phyloP scores from a whole-genome alignment of 2,888 invertebrate genomes.

The Timema podura region DNA sequence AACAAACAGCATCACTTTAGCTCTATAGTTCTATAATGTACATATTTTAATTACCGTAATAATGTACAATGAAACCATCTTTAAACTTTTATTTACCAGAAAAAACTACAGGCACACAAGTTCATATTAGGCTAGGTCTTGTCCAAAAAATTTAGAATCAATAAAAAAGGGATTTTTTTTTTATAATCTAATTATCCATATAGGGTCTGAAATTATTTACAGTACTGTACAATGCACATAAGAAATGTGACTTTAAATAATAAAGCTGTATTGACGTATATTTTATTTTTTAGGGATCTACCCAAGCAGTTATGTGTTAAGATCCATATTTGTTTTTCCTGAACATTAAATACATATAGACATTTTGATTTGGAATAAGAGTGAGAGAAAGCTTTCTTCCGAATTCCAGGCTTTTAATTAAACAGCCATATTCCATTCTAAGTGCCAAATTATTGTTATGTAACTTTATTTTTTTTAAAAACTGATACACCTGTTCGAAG shows the following conservation, averaged over 20 bases:
- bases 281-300: neutral
- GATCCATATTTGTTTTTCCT: neutral
- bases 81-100: too few relatives aligned
- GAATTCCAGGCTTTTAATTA: too few relatives aligned
- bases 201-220: too few relatives aligned
- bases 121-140: slow-evolving; percentile 28
- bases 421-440: neutral
- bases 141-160: neutral
- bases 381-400: neutral
- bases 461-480: too few relatives aligned
- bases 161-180: too few relatives aligned
- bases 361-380: slow-evolving; percentile 3
- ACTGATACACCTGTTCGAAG: too few relatives aligned
- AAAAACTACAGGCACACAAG: slow-evolving; percentile 30
- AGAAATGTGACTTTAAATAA: too few relatives aligned
- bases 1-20: slow-evolving; percentile 9
- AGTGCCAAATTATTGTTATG: slow-evolving; percentile 11
- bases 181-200: too few relatives aligned
- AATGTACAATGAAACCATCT: too few relatives aligned
- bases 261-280: too few relatives aligned
- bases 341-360: slow-evolving; percentile 16
- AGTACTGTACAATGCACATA: too few relatives aligned
- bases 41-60: too few relatives aligned
- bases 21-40: neutral
- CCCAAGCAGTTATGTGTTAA: slow-evolving; percentile 1